A percentile compares a stretch with the other conserved stretches of the same genome.
These are phyloP conservation scores for Brachyptera putata DNA, from an alignment of 2,888 invertebrate genomes.

Conservation along the genomic window DNA sequence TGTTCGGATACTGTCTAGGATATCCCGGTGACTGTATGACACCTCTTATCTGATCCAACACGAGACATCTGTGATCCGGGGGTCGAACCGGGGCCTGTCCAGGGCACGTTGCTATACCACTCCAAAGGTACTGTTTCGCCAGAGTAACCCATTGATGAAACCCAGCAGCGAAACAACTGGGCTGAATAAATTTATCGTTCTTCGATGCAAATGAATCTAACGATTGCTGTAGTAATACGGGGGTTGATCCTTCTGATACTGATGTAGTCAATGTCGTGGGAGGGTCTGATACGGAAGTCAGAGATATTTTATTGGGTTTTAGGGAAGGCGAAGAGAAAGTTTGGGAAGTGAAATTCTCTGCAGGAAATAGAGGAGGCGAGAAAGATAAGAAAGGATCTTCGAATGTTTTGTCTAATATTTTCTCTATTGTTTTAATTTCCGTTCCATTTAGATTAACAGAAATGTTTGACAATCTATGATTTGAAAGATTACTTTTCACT, in stretches of 20 bases:
- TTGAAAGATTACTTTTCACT: background rate
- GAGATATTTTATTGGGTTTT: background rate
- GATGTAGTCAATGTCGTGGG: background rate
- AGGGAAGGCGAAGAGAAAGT: conserved; percentile 3
- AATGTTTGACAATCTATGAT: background rate
- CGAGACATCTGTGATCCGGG: conserved; percentile 39
- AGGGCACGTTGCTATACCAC: conserved; percentile 28
- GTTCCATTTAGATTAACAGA: background rate
- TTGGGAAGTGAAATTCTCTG: background rate
- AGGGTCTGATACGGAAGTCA: background rate
- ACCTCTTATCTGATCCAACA: conserved; percentile 42
- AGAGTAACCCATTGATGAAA: conserved; percentile 21
- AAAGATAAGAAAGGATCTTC: background rate
- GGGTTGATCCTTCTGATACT: too few species aligned
- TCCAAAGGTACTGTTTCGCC: conserved; percentile 38
- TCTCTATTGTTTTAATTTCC: background rate
- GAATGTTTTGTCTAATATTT: too few species aligned
- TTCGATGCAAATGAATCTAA: background rate
- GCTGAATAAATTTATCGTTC: background rate
- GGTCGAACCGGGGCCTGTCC: background rate
- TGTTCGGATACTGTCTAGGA: conserved; percentile 46
- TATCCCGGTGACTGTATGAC: conserved; percentile 46
- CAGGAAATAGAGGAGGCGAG: conserved; percentile 1
- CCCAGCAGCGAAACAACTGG: conserved; percentile 3
- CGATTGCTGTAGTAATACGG: too few species aligned